Conservation (phyloP, 2,797 vertebrate genomes). For the Sebastes taczanowskii region DNA sequence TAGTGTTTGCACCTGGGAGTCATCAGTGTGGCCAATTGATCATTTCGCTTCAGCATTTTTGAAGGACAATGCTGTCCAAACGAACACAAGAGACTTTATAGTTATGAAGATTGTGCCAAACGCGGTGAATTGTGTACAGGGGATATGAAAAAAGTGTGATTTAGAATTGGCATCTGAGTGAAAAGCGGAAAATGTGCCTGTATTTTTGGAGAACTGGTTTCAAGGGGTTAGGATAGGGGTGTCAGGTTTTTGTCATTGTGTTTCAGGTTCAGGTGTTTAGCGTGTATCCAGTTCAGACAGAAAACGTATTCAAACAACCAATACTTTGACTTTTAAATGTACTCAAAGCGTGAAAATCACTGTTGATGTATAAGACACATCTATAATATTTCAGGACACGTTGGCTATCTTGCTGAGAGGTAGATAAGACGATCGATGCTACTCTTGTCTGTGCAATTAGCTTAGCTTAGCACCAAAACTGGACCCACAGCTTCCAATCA, state of each 20-base stretch:
- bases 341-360: not conserved
- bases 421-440: not conserved
- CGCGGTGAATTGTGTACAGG: constrained; percentile 12
- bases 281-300: constrained; percentile 6
- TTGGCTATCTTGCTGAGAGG: not conserved
- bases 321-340: not conserved
- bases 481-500: too few relatives aligned
- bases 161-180: constrained; percentile 24
- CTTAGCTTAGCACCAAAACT: not conserved
- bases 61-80: constrained; percentile 41
- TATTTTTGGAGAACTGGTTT: constrained; percentile 24
- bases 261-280: constrained; percentile 20
- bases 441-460: not conserved
- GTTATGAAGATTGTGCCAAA: constrained; percentile 49
- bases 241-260: constrained; percentile 32
- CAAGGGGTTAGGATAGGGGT: constrained; percentile 26
- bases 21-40: constrained; percentile 54
- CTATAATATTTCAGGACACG: not conserved
- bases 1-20: constrained; percentile 70
- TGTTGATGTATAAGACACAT: not conserved
- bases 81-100: constrained; percentile 28
- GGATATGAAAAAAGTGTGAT: constrained; percentile 17
- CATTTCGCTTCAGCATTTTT: constrained; percentile 18
- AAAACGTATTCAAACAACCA: not conserved
- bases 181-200: constrained; percentile 22